Percentiles rank a stretch among this genome's conserved stretches.
These are phyloP conservation scores for Agonopterix subpropinquella DNA, from an alignment of 2,888 invertebrate genomes.

Conservation along the genomic window DNA sequence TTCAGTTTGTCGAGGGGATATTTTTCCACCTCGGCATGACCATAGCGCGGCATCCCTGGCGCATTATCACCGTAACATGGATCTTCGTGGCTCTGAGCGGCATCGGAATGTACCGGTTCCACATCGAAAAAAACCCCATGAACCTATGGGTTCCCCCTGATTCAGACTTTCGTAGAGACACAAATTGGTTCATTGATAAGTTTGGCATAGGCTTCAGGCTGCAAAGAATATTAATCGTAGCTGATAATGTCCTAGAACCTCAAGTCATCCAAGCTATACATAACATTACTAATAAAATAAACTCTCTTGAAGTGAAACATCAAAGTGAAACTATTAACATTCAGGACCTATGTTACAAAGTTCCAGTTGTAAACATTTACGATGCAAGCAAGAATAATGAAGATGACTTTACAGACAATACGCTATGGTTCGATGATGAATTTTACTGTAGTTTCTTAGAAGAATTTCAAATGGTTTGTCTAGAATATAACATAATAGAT, in stretches of 20 bases:
- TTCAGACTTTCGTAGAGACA: slow-evolving; percentile 80
- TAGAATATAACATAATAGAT: slow-evolving; percentile 80
- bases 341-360: slow-evolving; percentile 58
- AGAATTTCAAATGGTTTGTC: slow-evolving; percentile 77
- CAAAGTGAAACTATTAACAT: slow-evolving; percentile 29
- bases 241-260: slow-evolving; percentile 80
- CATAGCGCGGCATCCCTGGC: slow-evolving; percentile 77
- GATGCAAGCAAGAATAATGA: slow-evolving; percentile 27
- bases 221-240: slow-evolving; percentile 78
- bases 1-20: slow-evolving; percentile 55
- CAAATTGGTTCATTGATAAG: slow-evolving; percentile 82
- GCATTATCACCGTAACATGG: slow-evolving; percentile 75
- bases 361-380: slow-evolving; percentile 61
- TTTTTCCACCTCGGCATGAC: slow-evolving; percentile 77
- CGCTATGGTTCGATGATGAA: slow-evolving; percentile 70
- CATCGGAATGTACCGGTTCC: slow-evolving; percentile 78
- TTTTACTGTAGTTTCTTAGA: slow-evolving; percentile 80
- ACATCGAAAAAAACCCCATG: slow-evolving; percentile 84
- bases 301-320: slow-evolving; percentile 43
- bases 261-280: slow-evolving; percentile 69
- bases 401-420: slow-evolving; percentile 70
- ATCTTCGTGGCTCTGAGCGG: slow-evolving; percentile 74
- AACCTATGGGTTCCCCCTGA: slow-evolving; percentile 85
- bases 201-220: slow-evolving; percentile 79
- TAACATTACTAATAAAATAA: slow-evolving; percentile 69